Conservation (phyloP, 2,113 vertebrate genomes). For the Panthera tigris region DNA sequence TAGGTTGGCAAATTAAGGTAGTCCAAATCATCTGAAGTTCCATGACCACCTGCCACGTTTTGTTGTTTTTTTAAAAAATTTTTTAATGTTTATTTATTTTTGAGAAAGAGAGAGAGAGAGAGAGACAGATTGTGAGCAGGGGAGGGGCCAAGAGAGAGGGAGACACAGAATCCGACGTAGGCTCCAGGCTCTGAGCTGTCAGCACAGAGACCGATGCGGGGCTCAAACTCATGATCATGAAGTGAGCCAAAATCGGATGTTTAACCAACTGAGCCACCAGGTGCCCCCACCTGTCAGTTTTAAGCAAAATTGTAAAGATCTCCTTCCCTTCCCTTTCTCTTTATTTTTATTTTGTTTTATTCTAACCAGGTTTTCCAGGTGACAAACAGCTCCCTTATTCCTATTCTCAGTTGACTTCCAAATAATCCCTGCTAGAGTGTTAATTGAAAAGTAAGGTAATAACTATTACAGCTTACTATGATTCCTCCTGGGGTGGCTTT, state of each 20-base stretch:
- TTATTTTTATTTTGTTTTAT: background rate
- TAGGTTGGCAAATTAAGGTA: background rate
- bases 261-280: no score
- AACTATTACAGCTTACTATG: slow-evolving; percentile 54
- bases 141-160: no score
- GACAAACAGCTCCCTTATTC: background rate
- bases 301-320: background rate
- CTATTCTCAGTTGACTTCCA: slow-evolving; percentile 61
- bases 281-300: background rate
- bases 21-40: background rate
- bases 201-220: no score
- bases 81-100: no score
- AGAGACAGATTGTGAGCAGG: no score
- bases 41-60: background rate
- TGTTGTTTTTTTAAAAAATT: no score
- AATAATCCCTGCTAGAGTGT: slow-evolving; percentile 54
- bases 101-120: no score
- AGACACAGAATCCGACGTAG: no score
- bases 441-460: slow-evolving; percentile 76
- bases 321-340: background rate
- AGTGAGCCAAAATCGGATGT: no score
- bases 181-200: no score
- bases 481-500: slow-evolving; percentile 49
- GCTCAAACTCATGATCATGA: no score
- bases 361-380: background rate